Evolutionary conservation across 2,113 vertebrate species (phyloP), one percentile per base, ranked within the genome.

Genomic region (Petroica traversi): DNA sequence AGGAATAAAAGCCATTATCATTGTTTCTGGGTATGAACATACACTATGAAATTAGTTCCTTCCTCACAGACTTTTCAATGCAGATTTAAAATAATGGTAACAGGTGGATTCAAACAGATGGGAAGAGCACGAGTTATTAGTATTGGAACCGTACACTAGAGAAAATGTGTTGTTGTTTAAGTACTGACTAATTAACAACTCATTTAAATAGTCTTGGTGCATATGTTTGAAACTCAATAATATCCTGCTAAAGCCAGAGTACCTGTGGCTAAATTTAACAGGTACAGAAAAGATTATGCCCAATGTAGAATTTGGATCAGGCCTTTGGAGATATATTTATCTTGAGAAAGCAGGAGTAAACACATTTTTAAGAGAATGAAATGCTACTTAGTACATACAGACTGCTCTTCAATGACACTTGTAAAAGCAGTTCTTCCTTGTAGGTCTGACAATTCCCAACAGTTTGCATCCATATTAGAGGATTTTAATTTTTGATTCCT

Each of bases 71-170:
- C 6, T 76, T 92, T 90, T 67, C 38, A 67, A 7, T 62, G 6
- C 40, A 59, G 25, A 7, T 93, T 75, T 89, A 82, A 95, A 94
- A 59, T 87, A 87, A 85, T 81, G 68, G 52, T 78, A 94, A 76
- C 85, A 95, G 78, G 85, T 96, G 88, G 81, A 83, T 88, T 75
- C 29, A 67, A 92, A 87, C 94, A 97, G 95, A 96, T 91, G 89
- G 92, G 76, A 92, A 91, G 61, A 95, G 40, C 34, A 64, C 0
- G 9, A 92, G 83, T 81, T 97, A 84, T 87, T 92, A 94, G 91
- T 80, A 81, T 67, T 86, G 68, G 86, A 95, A 92, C 36, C 71
- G 76, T 81, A 84, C 88, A 61, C 79, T 80, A 62, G 88, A 92
- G 88, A 93, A 92, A 96, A 91, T 73, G 36, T 88, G 92, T 36